Evolutionary conservation across 1,140 invertebrate genomes (phyloP).

Genomic region (Melanaphis sacchari): DNA sequence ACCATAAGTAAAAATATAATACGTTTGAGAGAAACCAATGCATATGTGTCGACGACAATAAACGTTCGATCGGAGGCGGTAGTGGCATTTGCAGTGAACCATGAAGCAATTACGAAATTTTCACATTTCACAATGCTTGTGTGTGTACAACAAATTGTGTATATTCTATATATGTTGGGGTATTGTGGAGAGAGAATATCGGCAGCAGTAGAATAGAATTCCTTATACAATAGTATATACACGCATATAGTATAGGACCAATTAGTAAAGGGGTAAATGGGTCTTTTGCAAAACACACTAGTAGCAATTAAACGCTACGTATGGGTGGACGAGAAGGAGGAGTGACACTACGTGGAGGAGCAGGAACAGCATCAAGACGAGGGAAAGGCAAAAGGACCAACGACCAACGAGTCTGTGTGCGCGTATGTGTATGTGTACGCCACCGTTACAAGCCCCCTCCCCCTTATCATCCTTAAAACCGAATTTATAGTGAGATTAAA

Average conservation of each 20-base stretch:
- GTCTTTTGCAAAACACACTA: slow-evolving; percentile 33
- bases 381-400: background rate
- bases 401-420: background rate
- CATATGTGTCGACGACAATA: background rate
- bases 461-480: background rate
- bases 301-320: slow-evolving; percentile 29
- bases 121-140: background rate
- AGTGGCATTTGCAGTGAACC: background rate
- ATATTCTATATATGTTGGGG: background rate
- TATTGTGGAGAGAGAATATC: background rate
- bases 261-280: slow-evolving; percentile 50
- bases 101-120: background rate
- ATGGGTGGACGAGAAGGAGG: background rate
- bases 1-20: background rate
- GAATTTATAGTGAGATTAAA: slow-evolving; percentile 47
- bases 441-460: background rate
- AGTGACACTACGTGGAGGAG: background rate
- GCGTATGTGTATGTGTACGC: background rate
- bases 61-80: background rate
- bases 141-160: background rate
- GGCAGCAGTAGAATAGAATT: background rate
- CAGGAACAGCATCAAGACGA: background rate
- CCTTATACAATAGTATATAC: background rate
- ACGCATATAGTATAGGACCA: background rate
- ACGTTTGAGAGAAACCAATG: background rate